Evolutionary conservation across 2,888 invertebrate species (phyloP), one percentile per base, ranked within the genome.

Genomic region (Acanthoscelides obtectus): DNA sequence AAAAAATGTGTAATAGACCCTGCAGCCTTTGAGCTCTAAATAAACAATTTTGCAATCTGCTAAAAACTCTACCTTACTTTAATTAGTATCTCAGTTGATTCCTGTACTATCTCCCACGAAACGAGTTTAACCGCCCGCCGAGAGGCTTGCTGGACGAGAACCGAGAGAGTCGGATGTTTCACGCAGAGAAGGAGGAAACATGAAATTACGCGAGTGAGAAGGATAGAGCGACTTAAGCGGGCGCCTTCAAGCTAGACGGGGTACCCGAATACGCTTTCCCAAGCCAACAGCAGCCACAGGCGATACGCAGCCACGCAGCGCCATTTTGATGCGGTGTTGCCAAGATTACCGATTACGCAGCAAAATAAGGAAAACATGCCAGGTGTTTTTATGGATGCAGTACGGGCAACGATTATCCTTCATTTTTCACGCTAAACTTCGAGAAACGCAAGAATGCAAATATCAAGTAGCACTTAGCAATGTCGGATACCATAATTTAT

Each of bases 341-440:
- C 71, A 22, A 66, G 4, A 21, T 19, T 5, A 12, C 19, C 4
- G 12, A 20, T 17, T 21, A 20, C 12, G 25, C 70, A 21, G 22
- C 8, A 22, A n/a, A 19, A n/a, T 22, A 22, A 6, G 17, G 4
- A 22, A 63, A 67, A 20, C 67, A 19, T n/a, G 4, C 4, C 19
- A 19, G 19, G 19, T 20, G 20, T 20, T 67, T 66, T n/a, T 12
- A 19, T 2, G 20, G 5, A 21, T 20, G 67, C 75, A 74, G 75
- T 75, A 75, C 74, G 66, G 75, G n/a, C 20, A 20, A 20, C 1
- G 65, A 20, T 20, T 20, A 64, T 64, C 20, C 3, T 64, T 64
- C n/a, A 64, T 64, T 64, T 64, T 20, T 64, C 65, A 20, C 20
- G n/a, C n/a, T n/a, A n/a, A n/a, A n/a, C 20, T 64, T 64, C 20